Evolutionary conservation across 2,797 vertebrate genomes (phyloP).

Genomic region (Philypnodon macrostomus): DNA sequence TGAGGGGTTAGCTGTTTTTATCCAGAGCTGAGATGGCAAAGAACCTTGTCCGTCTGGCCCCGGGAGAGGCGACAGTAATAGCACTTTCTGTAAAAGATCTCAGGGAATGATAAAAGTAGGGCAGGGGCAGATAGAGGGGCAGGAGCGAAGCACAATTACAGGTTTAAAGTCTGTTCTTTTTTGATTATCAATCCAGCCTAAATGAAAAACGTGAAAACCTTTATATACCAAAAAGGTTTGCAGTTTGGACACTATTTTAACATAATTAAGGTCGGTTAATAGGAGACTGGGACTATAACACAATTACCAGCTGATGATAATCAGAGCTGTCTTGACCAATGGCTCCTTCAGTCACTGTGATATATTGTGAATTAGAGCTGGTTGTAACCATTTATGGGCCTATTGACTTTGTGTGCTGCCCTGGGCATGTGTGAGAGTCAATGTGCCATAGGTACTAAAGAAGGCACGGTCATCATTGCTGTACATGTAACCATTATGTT

Average conservation of each 20-base stretch:
- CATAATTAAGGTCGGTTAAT: too few species aligned
- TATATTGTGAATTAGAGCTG: constrained; percentile 39
- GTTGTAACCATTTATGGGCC: constrained; percentile 32
- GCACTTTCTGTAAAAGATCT: constrained; percentile 57
- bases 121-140: constrained; percentile 16
- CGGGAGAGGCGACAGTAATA: constrained; percentile 52
- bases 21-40: constrained; percentile 30
- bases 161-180: too few species aligned
- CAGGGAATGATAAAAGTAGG: constrained; percentile 30
- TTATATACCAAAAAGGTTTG: too few species aligned
- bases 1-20: constrained; percentile 65
- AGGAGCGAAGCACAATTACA: constrained; percentile 9
- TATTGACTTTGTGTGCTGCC: constrained; percentile 22
- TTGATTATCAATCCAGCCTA: too few species aligned
- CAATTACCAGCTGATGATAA: constrained; percentile 42
- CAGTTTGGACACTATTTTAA: too few species aligned
- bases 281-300: constrained; percentile 13
- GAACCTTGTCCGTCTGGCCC: constrained; percentile 47
- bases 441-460: constrained; percentile 15
- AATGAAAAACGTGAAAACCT: too few species aligned
- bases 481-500: constrained; percentile 4
- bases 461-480: constrained; percentile 7
- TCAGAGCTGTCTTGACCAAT: constrained; percentile 20
- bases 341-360: constrained; percentile 36
- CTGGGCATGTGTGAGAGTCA: constrained; percentile 25